phyloP scores from a whole-genome alignment of 2,888 invertebrate genomes.

The Scelioninae gen. 1 region DNA sequence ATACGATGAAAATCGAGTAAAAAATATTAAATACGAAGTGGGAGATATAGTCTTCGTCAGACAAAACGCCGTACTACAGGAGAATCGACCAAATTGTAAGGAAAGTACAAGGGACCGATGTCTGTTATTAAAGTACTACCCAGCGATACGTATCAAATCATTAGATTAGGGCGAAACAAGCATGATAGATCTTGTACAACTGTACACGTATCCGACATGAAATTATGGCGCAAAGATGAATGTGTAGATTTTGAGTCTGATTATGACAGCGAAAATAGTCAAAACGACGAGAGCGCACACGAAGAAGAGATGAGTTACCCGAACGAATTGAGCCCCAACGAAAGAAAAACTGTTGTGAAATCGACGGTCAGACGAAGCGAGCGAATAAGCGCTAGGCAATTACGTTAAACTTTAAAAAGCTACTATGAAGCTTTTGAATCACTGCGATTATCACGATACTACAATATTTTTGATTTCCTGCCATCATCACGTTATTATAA shows the following conservation, averaged over 20 bases:
- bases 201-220: constrained; percentile 43
- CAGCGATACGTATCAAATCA: constrained; percentile 24
- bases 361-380: neutral
- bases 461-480: no score
- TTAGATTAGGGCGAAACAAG: constrained; percentile 7
- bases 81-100: constrained; percentile 14
- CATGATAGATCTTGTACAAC: constrained; percentile 37
- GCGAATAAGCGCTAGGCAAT: neutral
- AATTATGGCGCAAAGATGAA: constrained; percentile 22
- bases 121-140: neutral
- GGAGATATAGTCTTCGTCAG: constrained; percentile 32
- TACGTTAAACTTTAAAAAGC: neutral
- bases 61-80: constrained; percentile 9
- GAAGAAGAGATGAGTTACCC: neutral
- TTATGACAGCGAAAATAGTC: neutral
- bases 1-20: constrained; percentile 12
- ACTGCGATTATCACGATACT: no score
- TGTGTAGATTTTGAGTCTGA: neutral
- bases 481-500: no score
- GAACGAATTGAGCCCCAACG: neutral
- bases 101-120: constrained; percentile 29
- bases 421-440: no score
- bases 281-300: neutral
- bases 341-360: neutral
- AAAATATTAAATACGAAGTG: constrained; percentile 6